Evolutionary conservation across 2,113 vertebrate genomes (phyloP), one percentile per base, ranked within the genome.

Genomic region (Gila orcuttii): DNA sequence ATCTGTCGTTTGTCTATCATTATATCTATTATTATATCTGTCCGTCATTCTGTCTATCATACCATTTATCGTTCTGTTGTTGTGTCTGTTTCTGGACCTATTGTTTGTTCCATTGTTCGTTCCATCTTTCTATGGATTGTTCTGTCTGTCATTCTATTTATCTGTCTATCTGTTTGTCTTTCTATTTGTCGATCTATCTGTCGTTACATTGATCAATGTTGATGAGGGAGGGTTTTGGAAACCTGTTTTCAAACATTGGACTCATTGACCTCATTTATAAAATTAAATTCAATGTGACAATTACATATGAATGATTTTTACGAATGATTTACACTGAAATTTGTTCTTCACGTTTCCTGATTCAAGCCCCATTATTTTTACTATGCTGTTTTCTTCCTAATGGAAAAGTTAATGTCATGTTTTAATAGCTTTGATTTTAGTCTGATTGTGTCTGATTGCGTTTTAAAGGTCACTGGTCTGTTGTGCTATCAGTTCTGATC

Each of bases 401-500:
- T 42, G 47, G 47, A 15, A 33, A 25, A 4, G 25, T 33, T 77
- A 77, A 77, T 77, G 47, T 77, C 2, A 9, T 55, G 47, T 52
- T 77, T 76, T 77, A 77, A 77, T 81, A 15, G 23, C 59, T 19
- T 47, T 47, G 76, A 79, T 57, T 79, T 79, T 23, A 80, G 57
- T 80, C 12, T 7, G 78, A 60, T 60, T n/a, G 57, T 17, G 13
- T 79, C 12, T 6, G 78, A 62, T 62, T 25, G 36, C 10, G 8
- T 39, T 60, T 33, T 60, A 79, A 60, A 60, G 31, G 55, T 60
- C 77, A 60, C 12, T 60, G 55, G 55, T 59, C 8, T 62, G 2
- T 42, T 60, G 78, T 33, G 79, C 45, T 69, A 47, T 68, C 62
- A 68, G 10, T 68, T 25, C 45, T 19, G 17, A 62, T 82, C 19